phyloP scores from a whole-genome alignment of 2,888 invertebrate species.

The Cerastoderma edule region DNA sequence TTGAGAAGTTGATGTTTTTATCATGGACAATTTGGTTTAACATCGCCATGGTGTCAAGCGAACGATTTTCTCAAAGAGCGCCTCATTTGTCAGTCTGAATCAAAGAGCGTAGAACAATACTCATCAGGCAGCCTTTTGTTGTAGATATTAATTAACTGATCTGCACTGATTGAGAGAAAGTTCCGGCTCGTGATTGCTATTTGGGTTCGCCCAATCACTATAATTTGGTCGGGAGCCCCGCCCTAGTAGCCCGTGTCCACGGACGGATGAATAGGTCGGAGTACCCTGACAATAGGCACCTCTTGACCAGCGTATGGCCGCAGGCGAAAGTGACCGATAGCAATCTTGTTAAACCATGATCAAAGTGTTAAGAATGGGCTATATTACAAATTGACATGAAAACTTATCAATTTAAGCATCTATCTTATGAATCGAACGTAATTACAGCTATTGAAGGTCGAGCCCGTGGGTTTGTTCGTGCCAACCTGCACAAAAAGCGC shows the following conservation, averaged over 20 bases:
- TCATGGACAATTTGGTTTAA: too few species aligned
- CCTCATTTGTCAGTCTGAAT: slow-evolving; percentile 18
- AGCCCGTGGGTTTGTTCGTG: slow-evolving; percentile 57
- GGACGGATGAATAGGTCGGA: slow-evolving; percentile 13
- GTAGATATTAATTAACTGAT: slow-evolving; percentile 16
- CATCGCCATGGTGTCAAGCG: too few species aligned
- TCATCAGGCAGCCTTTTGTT: not conserved
- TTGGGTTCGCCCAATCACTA: slow-evolving; percentile 9
- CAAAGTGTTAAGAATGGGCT: slow-evolving; percentile 56
- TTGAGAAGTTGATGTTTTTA: too few species aligned
- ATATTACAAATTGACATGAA: slow-evolving; percentile 65
- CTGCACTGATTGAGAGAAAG: slow-evolving; percentile 19
- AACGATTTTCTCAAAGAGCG: too few species aligned
- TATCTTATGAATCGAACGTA: slow-evolving; percentile 58
- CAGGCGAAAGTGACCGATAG: slow-evolving; percentile 18
- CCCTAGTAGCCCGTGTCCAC: slow-evolving; percentile 11
- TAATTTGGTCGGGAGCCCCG: slow-evolving; percentile 11
- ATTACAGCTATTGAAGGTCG: slow-evolving; percentile 55
- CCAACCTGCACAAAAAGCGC: slow-evolving; percentile 54
- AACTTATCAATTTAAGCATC: slow-evolving; percentile 59
- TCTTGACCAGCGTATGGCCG: slow-evolving; percentile 24
- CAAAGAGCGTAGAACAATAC: slow-evolving; percentile 23
- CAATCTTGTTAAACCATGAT: slow-evolving; percentile 41
- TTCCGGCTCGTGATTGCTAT: slow-evolving; percentile 22
- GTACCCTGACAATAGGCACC: slow-evolving; percentile 22